Evolutionary conservation across 2,113 vertebrate species (phyloP), one percentile per base, ranked within the genome.

Genomic region (Hydrolagus affinis): DNA sequence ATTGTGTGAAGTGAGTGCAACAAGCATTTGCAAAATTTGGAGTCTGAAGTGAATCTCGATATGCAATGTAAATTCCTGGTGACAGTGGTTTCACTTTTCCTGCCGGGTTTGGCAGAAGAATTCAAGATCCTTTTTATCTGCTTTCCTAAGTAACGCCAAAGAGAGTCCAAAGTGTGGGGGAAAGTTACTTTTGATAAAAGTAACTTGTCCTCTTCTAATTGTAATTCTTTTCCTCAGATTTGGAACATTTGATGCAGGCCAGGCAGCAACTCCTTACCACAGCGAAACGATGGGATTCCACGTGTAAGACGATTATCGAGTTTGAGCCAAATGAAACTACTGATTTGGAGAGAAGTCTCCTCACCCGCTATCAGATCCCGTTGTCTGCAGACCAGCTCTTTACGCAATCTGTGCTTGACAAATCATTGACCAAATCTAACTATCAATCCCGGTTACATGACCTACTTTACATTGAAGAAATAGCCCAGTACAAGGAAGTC

Each of bases 401-500:
- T 92, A 99, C 98, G 78, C 97, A 99, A 92, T 98, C 97, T 8
- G 98, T 99, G 86, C 93, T 99, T 93, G 97, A 99, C 93, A 98
- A 97, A 92, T 95, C 94, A 85, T 90, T 99, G 91, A 99, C 96
- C 91, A 96, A 95, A 93, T 93, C 92, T 89, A 99, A 99, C 92
- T 99, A 99, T 89, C 97, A 97, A 93, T 94, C 97, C 83, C 95
- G 98, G 80, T 91, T 99, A 85, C 98, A 99, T 0, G 97, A 99
- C 91, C 94, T 99, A 91, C 97, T 99, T 86, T 99, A 99, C 87
- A 99, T 99, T 60, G 98, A 99, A 89, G 98, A 99, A 91, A 98
- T 99, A 89, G 98, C 97, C 83, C 98, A 99, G 89, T 99, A 98
- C 88, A 99, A 99, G 91, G 98, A 99, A 97, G 96, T 99, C 87